Percentiles rank a stretch among this genome's conserved stretches.
phyloP scores from a whole-genome alignment of 92 coral and sea anemone genomes.

The Meandrina meandrites region DNA sequence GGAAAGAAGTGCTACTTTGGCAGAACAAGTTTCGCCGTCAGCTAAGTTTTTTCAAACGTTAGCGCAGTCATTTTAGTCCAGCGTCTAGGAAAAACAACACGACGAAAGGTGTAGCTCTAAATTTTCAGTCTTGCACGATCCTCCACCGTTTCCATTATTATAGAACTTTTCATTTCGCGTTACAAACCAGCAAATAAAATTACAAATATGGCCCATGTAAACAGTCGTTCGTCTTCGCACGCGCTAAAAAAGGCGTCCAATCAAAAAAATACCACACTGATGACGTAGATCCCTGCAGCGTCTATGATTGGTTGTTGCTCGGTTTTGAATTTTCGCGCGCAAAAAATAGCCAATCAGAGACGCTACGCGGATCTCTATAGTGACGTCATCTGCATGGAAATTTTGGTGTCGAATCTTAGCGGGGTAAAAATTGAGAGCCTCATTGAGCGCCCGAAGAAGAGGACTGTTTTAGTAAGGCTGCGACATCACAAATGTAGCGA shows the following conservation, averaged over 20 bases:
- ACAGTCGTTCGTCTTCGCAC: not conserved
- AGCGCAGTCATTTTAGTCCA: not conserved
- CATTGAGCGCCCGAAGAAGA: not conserved
- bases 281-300: not conserved
- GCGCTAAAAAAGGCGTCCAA: not conserved
- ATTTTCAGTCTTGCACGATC: not conserved
- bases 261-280: not conserved
- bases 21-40: not conserved
- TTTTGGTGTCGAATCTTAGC: not conserved
- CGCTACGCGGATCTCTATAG: not conserved
- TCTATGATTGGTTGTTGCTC: not conserved
- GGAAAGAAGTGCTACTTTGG: not conserved
- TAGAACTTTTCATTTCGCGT: not conserved
- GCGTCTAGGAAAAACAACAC: not conserved
- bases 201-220: not conserved
- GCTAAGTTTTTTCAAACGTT: not conserved
- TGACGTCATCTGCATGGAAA: not conserved
- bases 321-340: not conserved
- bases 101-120: not conserved
- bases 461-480: not conserved
- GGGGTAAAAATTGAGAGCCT: not conserved
- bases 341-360: not conserved
- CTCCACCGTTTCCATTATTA: not conserved
- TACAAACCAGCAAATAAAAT: not conserved
- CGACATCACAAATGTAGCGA: not conserved